These are phyloP conservation scores for Scaeva pyrastri DNA, from an alignment of 2,888 invertebrate genomes.

Conservation along the genomic window DNA sequence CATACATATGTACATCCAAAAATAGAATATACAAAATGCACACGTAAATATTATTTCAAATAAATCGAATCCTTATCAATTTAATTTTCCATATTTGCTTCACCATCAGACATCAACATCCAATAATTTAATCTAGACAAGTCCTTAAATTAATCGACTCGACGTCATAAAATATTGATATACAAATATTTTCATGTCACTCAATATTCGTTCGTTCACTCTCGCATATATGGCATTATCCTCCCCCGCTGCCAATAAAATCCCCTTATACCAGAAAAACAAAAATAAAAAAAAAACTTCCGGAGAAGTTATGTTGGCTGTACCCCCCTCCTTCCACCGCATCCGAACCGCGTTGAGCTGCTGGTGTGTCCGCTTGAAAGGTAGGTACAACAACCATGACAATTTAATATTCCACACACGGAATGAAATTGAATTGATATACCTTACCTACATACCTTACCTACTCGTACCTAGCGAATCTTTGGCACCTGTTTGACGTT, in stretches of 20 bases:
- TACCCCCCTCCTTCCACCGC: too few species aligned
- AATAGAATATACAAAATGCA: too few species aligned
- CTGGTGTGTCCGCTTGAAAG: neutral
- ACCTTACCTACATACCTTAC: too few species aligned
- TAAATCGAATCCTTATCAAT: neutral
- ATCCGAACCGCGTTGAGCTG: too few species aligned
- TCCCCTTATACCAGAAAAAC: neutral
- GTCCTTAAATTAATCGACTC: slow-evolving; percentile 67
- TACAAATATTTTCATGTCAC: slow-evolving; percentile 68
- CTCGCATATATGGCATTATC: neutral
- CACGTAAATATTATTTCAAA: neutral
- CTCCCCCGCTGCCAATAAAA: slow-evolving; percentile 2
- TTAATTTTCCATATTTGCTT: slow-evolving; percentile 7
- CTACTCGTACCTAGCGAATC: slow-evolving; percentile 14
- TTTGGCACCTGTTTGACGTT: slow-evolving; percentile 50
- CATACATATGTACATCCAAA: too few species aligned
- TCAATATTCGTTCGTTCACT: slow-evolving; percentile 13
- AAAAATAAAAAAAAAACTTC: neutral
- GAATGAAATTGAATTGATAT: slow-evolving; percentile 58
- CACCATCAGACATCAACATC: slow-evolving; percentile 25
- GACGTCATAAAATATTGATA: slow-evolving; percentile 49
- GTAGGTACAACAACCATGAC: slow-evolving; percentile 13
- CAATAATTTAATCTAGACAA: slow-evolving; percentile 55
- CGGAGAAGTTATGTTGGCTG: neutral
- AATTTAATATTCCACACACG: slow-evolving; percentile 65